Conservation (phyloP, 2,888 invertebrate species). For the Bibio marci region DNA sequence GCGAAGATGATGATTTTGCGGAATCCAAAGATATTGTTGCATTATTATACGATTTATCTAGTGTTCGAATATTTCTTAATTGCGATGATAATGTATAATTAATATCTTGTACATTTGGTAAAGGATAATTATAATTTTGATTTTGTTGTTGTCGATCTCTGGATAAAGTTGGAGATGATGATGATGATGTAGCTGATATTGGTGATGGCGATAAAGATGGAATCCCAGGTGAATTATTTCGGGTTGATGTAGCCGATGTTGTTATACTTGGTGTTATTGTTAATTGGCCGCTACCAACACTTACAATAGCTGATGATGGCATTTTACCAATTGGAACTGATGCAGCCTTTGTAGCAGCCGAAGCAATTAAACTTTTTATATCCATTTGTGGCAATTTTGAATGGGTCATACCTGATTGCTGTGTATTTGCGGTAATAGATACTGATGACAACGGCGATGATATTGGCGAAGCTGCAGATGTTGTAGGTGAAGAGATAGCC, state of each 20-base stretch:
- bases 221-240: not conserved
- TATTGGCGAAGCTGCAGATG: not conserved
- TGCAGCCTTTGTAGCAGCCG: slow-evolving; percentile 9
- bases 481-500: not conserved
- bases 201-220: not conserved
- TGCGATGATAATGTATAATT: too few relatives aligned
- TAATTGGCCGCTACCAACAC: slow-evolving; percentile 15
- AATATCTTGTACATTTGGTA: not conserved
- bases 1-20: too few relatives aligned
- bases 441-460: not conserved
- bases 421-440: not conserved
- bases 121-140: not conserved
- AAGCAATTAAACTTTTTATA: slow-evolving; percentile 14
- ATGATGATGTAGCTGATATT: slow-evolving; percentile 1
- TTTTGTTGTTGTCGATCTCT: slow-evolving; percentile 3
- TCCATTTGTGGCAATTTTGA: slow-evolving; percentile 14
- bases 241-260: not conserved
- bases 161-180: slow-evolving; percentile 2
- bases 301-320: slow-evolving; percentile 14
- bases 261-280: slow-evolving; percentile 14
- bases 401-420: not conserved
- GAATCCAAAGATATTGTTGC: too few relatives aligned
- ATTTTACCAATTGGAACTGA: not conserved
- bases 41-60: too few relatives aligned
- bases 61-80: too few relatives aligned